These are phyloP conservation scores for Peromyscus nudipes DNA, from an alignment of 2,797 vertebrate genomes.

Conservation along the genomic window DNA sequence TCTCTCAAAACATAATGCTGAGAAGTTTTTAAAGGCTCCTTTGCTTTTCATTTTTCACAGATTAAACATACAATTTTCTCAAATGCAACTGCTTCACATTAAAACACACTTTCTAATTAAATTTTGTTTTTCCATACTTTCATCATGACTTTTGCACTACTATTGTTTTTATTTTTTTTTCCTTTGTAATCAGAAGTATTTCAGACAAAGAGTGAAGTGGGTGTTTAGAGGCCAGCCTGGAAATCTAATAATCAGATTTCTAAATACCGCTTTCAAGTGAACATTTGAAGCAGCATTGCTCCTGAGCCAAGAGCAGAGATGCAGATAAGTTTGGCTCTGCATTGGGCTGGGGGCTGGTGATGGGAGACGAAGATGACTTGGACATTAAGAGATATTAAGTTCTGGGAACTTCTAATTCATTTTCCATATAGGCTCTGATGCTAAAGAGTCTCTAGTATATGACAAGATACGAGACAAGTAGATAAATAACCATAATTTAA, in stretches of 20 bases:
- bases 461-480: background rate
- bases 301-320: background rate
- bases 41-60: constrained; percentile 46
- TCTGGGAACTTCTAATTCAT: background rate
- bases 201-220: constrained; percentile 38
- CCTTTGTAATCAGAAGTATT: constrained; percentile 69
- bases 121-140: constrained; percentile 71
- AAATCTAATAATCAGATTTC: constrained; percentile 69
- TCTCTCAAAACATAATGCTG: constrained; percentile 19
- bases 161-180: constrained; percentile 51
- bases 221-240: background rate
- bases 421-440: background rate
- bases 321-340: background rate
- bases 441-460: background rate
- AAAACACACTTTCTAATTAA: constrained; percentile 49
- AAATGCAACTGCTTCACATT: constrained; percentile 34
- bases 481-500: background rate
- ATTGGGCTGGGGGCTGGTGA: background rate
- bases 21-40: constrained; percentile 26
- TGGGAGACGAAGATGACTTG: background rate
- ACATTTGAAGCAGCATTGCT: background rate
- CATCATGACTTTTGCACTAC: constrained; percentile 41
- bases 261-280: background rate
- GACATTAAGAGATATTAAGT: background rate
- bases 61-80: constrained; percentile 55